Conservation (phyloP, 2,888 invertebrate species). For the Strigamia maritima region DNA sequence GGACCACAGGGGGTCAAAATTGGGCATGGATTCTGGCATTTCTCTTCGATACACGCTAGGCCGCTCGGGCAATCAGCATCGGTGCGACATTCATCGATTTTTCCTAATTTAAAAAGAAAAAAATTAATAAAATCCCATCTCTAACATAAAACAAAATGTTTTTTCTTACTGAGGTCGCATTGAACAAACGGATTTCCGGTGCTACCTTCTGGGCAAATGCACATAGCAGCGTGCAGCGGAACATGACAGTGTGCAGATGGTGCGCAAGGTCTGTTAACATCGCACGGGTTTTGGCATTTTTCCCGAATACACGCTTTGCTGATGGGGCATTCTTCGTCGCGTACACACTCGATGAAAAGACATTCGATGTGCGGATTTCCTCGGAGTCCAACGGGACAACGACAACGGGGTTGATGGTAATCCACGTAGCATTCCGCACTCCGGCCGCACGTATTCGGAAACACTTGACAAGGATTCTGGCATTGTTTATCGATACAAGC, state of each 20-base stretch:
- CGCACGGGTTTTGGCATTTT: constrained; percentile 69
- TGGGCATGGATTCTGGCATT: constrained; percentile 67
- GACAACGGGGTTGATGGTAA: constrained; percentile 64
- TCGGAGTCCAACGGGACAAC: constrained; percentile 69
- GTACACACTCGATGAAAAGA: constrained; percentile 40
- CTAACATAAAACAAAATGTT: neutral
- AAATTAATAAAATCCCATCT: neutral
- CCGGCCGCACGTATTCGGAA: constrained; percentile 65
- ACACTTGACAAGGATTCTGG: constrained; percentile 73
- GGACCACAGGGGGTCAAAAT: constrained; percentile 43
- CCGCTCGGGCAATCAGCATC: constrained; percentile 78
- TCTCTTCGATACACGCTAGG: constrained; percentile 74
- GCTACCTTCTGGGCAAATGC: constrained; percentile 63
- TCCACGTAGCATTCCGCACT: constrained; percentile 64
- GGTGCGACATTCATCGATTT: constrained; percentile 60
- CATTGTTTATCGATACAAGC: constrained; percentile 61
- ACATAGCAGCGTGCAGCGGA: constrained; percentile 52
- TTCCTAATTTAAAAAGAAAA: constrained; percentile 20
- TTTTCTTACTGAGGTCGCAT: constrained; percentile 41
- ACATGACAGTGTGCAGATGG: constrained; percentile 67
- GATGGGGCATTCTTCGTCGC: constrained; percentile 46
- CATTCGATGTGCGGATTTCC: constrained; percentile 63
- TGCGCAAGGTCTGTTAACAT: constrained; percentile 49
- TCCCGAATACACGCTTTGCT: constrained; percentile 60
- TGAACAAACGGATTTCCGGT: constrained; percentile 46